Conservation (phyloP, 1,140 invertebrate species). For the Drosophila cardini region DNA sequence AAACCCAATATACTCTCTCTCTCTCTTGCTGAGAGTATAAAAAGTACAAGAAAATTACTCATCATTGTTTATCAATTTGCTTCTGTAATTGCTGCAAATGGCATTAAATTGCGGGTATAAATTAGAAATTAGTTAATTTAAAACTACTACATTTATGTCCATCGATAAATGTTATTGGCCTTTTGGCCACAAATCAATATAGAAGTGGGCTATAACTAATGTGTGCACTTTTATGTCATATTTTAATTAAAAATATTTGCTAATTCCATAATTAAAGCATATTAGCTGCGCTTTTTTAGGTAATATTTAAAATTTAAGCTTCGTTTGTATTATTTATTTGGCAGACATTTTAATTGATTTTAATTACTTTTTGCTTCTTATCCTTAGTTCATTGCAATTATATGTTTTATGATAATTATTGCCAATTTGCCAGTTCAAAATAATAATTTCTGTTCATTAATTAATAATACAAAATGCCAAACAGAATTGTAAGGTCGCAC, state of each 20-base stretch:
- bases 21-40: too few species aligned
- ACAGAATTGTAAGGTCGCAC: constrained; percentile 23
- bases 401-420: constrained; percentile 53
- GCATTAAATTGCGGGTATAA: constrained; percentile 42
- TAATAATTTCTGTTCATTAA: constrained; percentile 59
- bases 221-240: constrained; percentile 32
- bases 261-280: constrained; percentile 76
- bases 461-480: constrained; percentile 42
- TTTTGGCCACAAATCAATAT: constrained; percentile 64
- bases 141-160: constrained; percentile 39
- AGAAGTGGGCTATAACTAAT: constrained; percentile 35
- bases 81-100: constrained; percentile 60
- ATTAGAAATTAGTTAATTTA: constrained; percentile 75
- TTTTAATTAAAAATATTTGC: constrained; percentile 73
- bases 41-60: too few species aligned
- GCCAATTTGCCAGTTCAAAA: constrained; percentile 52
- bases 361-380: constrained; percentile 19
- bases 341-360: constrained; percentile 65
- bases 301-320: constrained; percentile 31
- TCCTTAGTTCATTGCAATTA: constrained; percentile 45
- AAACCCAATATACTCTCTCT: too few species aligned
- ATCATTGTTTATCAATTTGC: constrained; percentile 53
- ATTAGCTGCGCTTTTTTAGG: constrained; percentile 36
- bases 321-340: constrained; percentile 60
- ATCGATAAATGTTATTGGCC: constrained; percentile 21